Percentiles rank a stretch among this genome's conserved stretches.
These are phyloP conservation scores for Micromussa lordhowensis DNA, from an alignment of 92 coral and sea anemone species.

Conservation along the genomic window DNA sequence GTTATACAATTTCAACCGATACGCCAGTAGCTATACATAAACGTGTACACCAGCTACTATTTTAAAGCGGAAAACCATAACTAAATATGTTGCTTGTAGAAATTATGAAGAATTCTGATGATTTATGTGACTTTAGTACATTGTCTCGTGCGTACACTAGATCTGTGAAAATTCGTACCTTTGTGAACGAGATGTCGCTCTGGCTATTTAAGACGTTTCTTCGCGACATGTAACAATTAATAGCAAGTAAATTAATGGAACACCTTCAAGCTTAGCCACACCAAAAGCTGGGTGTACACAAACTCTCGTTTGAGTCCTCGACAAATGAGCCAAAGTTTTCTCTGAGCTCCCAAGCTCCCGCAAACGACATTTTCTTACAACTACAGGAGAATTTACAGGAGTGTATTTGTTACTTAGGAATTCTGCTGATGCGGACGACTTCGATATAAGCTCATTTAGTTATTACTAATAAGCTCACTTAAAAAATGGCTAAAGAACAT, in stretches of 20 bases:
- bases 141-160: background rate
- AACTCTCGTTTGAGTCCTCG: background rate
- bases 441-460: background rate
- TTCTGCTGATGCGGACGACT: background rate
- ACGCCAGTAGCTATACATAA: background rate
- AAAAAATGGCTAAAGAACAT: conserved; percentile 1
- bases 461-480: background rate
- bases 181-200: background rate
- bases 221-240: background rate
- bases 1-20: background rate
- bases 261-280: background rate
- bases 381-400: background rate
- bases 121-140: background rate
- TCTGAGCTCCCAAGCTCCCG: background rate
- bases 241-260: background rate
- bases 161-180: background rate
- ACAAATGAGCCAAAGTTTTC: background rate
- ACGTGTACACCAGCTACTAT: background rate
- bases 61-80: background rate
- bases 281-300: background rate
- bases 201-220: background rate
- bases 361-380: background rate
- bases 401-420: background rate
- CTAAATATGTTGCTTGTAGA: background rate
- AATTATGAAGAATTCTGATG: background rate